phyloP scores from a whole-genome alignment of 2,888 invertebrate genomes.

The Salpingus planirostris region DNA sequence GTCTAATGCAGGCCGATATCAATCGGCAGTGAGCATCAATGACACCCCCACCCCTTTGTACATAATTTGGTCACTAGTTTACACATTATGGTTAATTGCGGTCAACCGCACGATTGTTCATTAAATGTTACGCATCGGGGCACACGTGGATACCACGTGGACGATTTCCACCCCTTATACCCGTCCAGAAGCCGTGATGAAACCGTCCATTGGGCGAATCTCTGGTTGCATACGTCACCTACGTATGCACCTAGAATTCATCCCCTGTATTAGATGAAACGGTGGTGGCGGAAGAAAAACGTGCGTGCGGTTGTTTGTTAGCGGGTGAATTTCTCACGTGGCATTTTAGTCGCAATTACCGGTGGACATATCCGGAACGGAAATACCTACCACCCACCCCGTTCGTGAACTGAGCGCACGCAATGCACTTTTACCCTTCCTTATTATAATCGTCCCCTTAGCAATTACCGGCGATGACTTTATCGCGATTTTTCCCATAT shows the following conservation, averaged over 20 bases:
- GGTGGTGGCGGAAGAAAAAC: background rate
- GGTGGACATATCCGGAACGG: constrained; percentile 40
- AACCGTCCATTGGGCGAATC: background rate
- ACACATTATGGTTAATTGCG: constrained; percentile 46
- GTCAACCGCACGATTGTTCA: constrained; percentile 42
- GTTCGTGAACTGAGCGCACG: constrained; percentile 31
- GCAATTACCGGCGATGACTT: too few relatives aligned
- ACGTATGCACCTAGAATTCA: background rate
- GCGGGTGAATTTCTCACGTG: constrained; percentile 29
- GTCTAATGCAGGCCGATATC: constrained; percentile 37
- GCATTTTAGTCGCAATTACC: constrained; percentile 43
- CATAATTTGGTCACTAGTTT: constrained; percentile 45
- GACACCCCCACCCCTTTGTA: constrained; percentile 36
- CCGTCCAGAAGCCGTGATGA: too few relatives aligned
- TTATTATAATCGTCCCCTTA: too few relatives aligned
- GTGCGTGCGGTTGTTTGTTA: constrained; percentile 7
- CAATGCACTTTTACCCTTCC: constrained; percentile 14
- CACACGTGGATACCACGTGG: constrained; percentile 20
- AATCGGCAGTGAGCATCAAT: constrained; percentile 39
- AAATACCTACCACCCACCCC: constrained; percentile 35
- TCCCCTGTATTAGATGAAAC: background rate
- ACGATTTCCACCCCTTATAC: too few relatives aligned
- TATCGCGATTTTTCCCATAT: too few relatives aligned
- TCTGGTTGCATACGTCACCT: constrained; percentile 1
- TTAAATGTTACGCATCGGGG: constrained; percentile 36